phyloP scores from a whole-genome alignment of 2,888 invertebrate species.

The Agriopis leucophaearia region DNA sequence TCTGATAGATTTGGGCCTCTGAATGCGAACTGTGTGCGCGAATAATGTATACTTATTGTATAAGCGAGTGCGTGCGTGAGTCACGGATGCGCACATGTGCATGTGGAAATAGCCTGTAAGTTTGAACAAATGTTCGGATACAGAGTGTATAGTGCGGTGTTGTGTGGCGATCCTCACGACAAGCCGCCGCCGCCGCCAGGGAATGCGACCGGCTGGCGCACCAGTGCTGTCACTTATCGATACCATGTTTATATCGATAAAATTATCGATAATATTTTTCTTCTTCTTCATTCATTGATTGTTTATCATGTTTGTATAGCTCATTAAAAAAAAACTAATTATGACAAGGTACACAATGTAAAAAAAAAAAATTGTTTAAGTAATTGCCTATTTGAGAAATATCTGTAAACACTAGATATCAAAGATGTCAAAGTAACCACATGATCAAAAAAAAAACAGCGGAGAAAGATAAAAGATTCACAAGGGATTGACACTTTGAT shows the following conservation, averaged over 20 bases:
- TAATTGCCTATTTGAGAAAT: too few relatives aligned
- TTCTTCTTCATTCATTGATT: too few relatives aligned
- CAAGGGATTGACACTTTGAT: neutral
- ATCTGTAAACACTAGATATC: neutral
- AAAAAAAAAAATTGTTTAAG: too few relatives aligned
- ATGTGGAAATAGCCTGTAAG: conserved; percentile 80
- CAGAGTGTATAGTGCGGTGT: conserved; percentile 58
- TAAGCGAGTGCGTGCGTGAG: conserved; percentile 78
- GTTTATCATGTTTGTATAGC: neutral
- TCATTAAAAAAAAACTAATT: too few relatives aligned
- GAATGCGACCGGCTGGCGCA: conserved; percentile 84
- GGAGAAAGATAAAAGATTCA: neutral
- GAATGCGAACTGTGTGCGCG: conserved; percentile 62
- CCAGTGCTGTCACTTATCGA: conserved; percentile 68
- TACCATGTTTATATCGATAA: conserved; percentile 42
- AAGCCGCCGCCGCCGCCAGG: conserved; percentile 72
- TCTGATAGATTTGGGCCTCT: conserved; percentile 58
- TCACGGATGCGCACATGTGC: conserved; percentile 81
- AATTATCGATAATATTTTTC: neutral
- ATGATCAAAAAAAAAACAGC: neutral
- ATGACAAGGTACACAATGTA: too few relatives aligned
- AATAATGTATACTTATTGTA: conserved; percentile 68
- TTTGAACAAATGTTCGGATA: conserved; percentile 78
- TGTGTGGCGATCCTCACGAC: conserved; percentile 74
- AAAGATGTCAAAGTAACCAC: neutral